These are phyloP conservation scores for Papilio polyxenes DNA, from an alignment of 1,140 invertebrate species.

Conservation along the genomic window DNA sequence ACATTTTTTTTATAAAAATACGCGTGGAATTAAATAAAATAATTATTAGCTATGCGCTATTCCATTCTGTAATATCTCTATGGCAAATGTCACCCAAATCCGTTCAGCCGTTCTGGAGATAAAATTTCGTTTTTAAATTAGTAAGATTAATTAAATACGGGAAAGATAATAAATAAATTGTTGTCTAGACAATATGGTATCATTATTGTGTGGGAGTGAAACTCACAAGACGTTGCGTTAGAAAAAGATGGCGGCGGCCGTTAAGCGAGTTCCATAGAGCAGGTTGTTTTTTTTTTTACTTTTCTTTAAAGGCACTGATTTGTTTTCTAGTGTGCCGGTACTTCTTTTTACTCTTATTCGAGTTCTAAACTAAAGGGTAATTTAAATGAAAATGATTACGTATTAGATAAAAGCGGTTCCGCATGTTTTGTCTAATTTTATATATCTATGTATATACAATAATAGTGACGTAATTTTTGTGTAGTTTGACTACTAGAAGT, in stretches of 20 bases:
- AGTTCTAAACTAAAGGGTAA: slow-evolving; percentile 8
- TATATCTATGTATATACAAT: background rate
- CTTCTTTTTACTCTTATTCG: slow-evolving; percentile 10
- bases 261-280: slow-evolving; percentile 33
- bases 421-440: slow-evolving; percentile 12
- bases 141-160: no score
- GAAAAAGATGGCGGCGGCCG: slow-evolving; percentile 32
- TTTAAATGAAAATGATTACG: slow-evolving; percentile 20
- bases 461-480: no score
- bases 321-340: slow-evolving; percentile 32
- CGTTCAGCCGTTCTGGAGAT: no score
- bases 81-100: no score
- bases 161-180: background rate
- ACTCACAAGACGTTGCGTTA: slow-evolving; percentile 31
- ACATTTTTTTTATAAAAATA: no score
- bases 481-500: no score
- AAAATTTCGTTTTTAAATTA: no score
- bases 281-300: slow-evolving; percentile 33
- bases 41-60: no score
- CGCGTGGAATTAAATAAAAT: no score
- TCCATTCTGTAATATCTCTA: no score
- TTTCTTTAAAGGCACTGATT: slow-evolving; percentile 28
- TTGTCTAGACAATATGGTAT: background rate
- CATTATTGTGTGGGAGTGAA: slow-evolving; percentile 26
- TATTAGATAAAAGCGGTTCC: slow-evolving; percentile 14